These are phyloP conservation scores for Pseudomugil tenellus DNA, from an alignment of 2,797 vertebrate species.

Conservation along the genomic window DNA sequence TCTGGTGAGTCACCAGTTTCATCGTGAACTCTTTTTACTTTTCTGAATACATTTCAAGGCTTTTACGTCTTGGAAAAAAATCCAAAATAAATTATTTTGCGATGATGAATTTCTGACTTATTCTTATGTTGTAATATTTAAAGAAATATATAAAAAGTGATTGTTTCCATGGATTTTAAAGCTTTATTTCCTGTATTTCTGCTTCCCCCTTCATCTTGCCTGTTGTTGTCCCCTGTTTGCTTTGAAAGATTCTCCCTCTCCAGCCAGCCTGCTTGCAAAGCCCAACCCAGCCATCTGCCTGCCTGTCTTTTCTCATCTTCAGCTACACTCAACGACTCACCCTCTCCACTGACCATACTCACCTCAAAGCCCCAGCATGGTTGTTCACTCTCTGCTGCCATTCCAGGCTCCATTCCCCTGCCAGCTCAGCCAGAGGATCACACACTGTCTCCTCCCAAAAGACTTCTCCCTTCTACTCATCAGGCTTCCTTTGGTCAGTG, in stretches of 20 bases:
- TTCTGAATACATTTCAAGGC: neutral
- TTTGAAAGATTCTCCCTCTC: slow-evolving; percentile 1
- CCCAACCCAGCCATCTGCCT: slow-evolving; percentile 8
- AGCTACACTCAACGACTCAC: slow-evolving; percentile 9
- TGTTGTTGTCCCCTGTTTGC: neutral
- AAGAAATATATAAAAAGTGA: neutral
- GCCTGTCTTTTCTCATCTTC: slow-evolving; percentile 19
- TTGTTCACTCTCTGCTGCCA: slow-evolving; percentile 7
- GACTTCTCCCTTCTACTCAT: slow-evolving; percentile 1
- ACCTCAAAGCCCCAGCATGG: slow-evolving; percentile 6
- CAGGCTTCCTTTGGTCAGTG: neutral
- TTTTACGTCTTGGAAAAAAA: neutral
- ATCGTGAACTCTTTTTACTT: neutral
- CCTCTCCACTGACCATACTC: slow-evolving; percentile 14
- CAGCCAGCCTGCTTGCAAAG: neutral
- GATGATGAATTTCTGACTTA: neutral
- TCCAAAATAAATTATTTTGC: too few relatives aligned
- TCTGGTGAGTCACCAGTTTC: slow-evolving; percentile 6
- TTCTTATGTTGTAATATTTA: neutral
- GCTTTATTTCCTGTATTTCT: neutral
- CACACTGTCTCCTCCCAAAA: slow-evolving; percentile 5
- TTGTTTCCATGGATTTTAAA: neutral
- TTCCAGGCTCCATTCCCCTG: slow-evolving; percentile 7
- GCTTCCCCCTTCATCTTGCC: neutral
- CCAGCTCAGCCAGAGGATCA: slow-evolving; percentile 3